A percentile compares a stretch with the other conserved stretches of the same genome.
Evolutionary conservation across 1,140 invertebrate genomes (phyloP).

Genomic region (Branchinecta lindahli): DNA sequence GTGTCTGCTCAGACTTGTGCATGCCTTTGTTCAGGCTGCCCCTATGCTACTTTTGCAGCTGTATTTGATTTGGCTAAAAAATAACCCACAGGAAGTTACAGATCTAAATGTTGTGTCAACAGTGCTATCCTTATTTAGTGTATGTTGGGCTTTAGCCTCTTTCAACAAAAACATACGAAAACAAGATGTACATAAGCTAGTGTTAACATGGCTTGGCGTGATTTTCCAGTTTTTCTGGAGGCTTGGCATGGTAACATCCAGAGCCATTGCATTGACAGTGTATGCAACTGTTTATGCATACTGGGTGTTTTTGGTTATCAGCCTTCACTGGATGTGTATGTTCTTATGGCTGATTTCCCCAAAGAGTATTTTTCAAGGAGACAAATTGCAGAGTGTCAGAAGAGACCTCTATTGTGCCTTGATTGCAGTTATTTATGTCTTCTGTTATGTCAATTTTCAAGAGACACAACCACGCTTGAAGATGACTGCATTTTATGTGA

Average conservation of each 20-base stretch:
- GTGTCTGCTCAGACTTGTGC: conserved; percentile 61
- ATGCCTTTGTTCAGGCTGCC: conserved; percentile 70
- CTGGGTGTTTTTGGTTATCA: conserved; percentile 64
- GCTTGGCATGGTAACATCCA: conserved; percentile 63
- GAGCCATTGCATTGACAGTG: conserved; percentile 60
- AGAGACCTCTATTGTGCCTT: conserved; percentile 51
- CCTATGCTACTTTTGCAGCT: conserved; percentile 70
- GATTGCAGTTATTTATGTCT: conserved; percentile 69
- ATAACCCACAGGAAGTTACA: conserved; percentile 39
- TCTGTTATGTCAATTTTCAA: conserved; percentile 77
- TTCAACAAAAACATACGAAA: conserved; percentile 72
- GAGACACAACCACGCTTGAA: conserved; percentile 59
- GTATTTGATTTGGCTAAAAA: conserved; percentile 43
- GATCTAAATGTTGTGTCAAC: conserved; percentile 67
- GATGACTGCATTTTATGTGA: conserved; percentile 74
- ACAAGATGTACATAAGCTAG: conserved; percentile 61
- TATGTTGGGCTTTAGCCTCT: conserved; percentile 76
- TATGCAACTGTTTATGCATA: conserved; percentile 70
- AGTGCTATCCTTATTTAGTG: conserved; percentile 59
- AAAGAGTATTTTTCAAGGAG: conserved; percentile 62
- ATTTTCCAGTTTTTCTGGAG: conserved; percentile 67
- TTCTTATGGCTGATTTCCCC: conserved; percentile 70
- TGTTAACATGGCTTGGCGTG: conserved; percentile 76
- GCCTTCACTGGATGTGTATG: conserved; percentile 67
- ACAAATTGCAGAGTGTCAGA: conserved; percentile 46